Conservation (phyloP, 2,888 invertebrate species). For the Catocala sponsa region DNA sequence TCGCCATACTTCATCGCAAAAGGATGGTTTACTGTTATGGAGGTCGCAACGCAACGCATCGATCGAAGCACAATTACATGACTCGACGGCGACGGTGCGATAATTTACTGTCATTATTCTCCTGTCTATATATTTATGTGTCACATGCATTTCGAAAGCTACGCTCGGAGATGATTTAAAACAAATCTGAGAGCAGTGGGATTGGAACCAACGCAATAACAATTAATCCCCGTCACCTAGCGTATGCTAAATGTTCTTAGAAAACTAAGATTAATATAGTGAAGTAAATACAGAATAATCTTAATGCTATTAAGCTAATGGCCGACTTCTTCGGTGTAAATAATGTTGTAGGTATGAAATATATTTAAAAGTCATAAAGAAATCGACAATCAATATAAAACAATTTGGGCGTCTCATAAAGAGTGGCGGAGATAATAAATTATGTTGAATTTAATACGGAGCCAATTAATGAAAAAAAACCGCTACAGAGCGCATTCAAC, state of each 20-base stretch:
- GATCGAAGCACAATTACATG: slow-evolving; percentile 73
- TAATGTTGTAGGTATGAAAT: slow-evolving; percentile 22
- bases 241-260: slow-evolving; percentile 40
- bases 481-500: slow-evolving; percentile 11
- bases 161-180: slow-evolving; percentile 45
- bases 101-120: slow-evolving; percentile 77
- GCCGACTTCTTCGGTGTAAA: slow-evolving; percentile 29
- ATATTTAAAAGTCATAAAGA: slow-evolving; percentile 30
- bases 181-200: slow-evolving; percentile 43
- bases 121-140: slow-evolving; percentile 58
- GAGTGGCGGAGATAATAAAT: slow-evolving; percentile 28
- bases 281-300: slow-evolving; percentile 32
- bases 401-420: slow-evolving; percentile 22
- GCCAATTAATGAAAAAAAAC: slow-evolving; percentile 32
- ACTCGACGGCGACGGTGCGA: slow-evolving; percentile 61
- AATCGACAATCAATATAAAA: slow-evolving; percentile 26
- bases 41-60: slow-evolving; percentile 65
- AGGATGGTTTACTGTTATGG: slow-evolving; percentile 65
- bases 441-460: slow-evolving; percentile 19
- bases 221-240: slow-evolving; percentile 50
- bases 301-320: slow-evolving; percentile 50
- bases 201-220: slow-evolving; percentile 54
- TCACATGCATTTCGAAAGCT: slow-evolving; percentile 59
- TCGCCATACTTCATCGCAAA: slow-evolving; percentile 56
- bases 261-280: slow-evolving; percentile 42